Evolutionary conservation across 2,113 vertebrate species (phyloP), one percentile per base, ranked within the genome.

Genomic region (Ammospiza caudacuta): DNA sequence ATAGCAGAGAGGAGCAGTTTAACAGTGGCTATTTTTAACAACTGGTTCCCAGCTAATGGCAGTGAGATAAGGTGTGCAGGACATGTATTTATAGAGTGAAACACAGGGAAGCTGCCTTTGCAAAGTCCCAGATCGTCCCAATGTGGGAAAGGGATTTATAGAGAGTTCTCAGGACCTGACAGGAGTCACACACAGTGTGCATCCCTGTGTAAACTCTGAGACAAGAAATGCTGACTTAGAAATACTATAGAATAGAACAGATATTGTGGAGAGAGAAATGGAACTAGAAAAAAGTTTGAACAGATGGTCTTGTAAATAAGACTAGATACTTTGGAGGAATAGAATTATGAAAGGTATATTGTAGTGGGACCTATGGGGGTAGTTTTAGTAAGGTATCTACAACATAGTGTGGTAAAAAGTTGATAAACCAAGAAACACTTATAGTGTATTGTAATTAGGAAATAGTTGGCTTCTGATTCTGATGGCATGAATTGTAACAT

Each of bases 81-180:
- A 33, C 2, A 0, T 0, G 6, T 4, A 9, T 47, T 46, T n/a
- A 23, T 0, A 2, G 22, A 44, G 17, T 0, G 3, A n/a, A 57
- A 5, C 12, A 11, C 0, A 0, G 41, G 15, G 12, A 12, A 49
- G 19, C 51, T 29, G 29, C 41, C 51, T 20, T 37, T 3, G 0
- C 14, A 11, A 25, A 47, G 44, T 16, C 8, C 58, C 4, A 0
- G 3, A 1, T 2, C 0, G 23, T 0, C 44, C 49, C 57, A 35
- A 2, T 11, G 23, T 35, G 57, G 57, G 57, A 25, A 59, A 59
- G 17, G n/a, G 15, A 59, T 35, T 17, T 24, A 9, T 16, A 35
- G n/a, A 23, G 21, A 59, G n/a, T 11, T 35, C 22, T 59, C 22
- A 59, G 57, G 22, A 33, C 57, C 57, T 58, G 57, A 59, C n/a